Evolutionary conservation across 1,140 invertebrate species (phyloP).

Genomic region (Achatina immaculata): DNA sequence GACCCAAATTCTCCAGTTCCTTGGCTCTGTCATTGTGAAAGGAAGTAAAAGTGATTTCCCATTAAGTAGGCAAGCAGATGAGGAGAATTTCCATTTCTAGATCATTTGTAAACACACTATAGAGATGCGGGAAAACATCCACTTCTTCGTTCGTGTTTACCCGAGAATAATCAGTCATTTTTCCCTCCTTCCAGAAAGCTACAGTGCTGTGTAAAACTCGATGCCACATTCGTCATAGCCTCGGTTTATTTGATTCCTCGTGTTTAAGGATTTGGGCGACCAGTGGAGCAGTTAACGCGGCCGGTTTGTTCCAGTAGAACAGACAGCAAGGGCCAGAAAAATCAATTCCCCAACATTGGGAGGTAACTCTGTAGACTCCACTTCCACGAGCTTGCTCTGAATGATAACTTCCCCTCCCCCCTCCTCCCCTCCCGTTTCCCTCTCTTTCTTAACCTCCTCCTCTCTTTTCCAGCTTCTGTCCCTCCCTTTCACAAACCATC

Average conservation of each 20-base stretch:
- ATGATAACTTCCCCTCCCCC: not conserved
- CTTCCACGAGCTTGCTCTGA: not conserved
- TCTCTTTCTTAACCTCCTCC: too few species aligned
- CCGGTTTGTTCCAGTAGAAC: not conserved
- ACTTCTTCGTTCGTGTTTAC: not conserved
- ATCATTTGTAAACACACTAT: not conserved
- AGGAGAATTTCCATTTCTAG: not conserved
- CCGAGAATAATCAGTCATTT: conserved; percentile 6
- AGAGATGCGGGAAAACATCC: not conserved
- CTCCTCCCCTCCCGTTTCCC: not conserved
- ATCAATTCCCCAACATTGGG: not conserved
- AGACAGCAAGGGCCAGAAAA: not conserved
- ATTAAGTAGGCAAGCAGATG: too few species aligned
- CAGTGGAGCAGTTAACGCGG: not conserved
- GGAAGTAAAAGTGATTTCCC: too few species aligned
- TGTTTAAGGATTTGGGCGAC: not conserved
- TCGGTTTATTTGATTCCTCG: conserved; percentile 7
- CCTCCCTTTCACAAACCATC: not conserved
- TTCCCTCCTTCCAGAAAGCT: conserved; percentile 1
- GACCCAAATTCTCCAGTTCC: too few species aligned
- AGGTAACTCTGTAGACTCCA: not conserved
- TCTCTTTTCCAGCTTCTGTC: too few species aligned
- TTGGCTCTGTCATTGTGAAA: too few species aligned
- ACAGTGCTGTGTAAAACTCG: not conserved
- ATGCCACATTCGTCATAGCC: conserved; percentile 18